phyloP scores from a whole-genome alignment of 2,888 invertebrate genomes.

The Molanna angustata region DNA sequence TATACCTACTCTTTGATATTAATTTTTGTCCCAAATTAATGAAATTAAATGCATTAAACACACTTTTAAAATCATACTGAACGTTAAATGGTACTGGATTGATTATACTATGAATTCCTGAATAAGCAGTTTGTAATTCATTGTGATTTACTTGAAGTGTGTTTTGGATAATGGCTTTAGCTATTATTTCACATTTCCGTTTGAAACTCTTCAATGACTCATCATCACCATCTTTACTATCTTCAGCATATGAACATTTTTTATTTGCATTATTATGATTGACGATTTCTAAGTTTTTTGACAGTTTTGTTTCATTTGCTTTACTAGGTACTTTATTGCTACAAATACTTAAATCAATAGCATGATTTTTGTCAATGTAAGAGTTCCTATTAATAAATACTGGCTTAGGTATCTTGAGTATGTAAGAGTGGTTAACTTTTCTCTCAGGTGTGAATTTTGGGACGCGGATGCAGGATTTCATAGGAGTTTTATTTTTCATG shows the following conservation, averaged over 20 bases:
- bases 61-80: conserved; percentile 34
- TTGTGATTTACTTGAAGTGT: conserved; percentile 50
- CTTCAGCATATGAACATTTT: conserved; percentile 8
- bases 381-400: neutral
- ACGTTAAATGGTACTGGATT: conserved; percentile 42
- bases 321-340: no score
- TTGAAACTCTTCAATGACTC: conserved; percentile 16
- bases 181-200: conserved; percentile 39
- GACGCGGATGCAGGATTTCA: conserved; percentile 1
- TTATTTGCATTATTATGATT: conserved; percentile 10
- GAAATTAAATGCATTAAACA: conserved; percentile 28
- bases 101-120: conserved; percentile 60
- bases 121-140: conserved; percentile 45
- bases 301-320: no score
- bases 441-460: conserved; percentile 9
- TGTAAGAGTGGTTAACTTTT: conserved; percentile 15
- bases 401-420: conserved; percentile 25
- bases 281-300: neutral
- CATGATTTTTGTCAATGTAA: neutral
- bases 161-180: conserved; percentile 49
- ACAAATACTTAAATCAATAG: conserved; percentile 20
- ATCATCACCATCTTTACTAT: conserved; percentile 7
- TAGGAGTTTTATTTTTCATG: conserved; percentile 6
- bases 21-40: conserved; percentile 30
- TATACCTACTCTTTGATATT: conserved; percentile 21